These are phyloP conservation scores for Corythaeola cristata DNA, from an alignment of 2,113 vertebrate species.

Conservation along the genomic window DNA sequence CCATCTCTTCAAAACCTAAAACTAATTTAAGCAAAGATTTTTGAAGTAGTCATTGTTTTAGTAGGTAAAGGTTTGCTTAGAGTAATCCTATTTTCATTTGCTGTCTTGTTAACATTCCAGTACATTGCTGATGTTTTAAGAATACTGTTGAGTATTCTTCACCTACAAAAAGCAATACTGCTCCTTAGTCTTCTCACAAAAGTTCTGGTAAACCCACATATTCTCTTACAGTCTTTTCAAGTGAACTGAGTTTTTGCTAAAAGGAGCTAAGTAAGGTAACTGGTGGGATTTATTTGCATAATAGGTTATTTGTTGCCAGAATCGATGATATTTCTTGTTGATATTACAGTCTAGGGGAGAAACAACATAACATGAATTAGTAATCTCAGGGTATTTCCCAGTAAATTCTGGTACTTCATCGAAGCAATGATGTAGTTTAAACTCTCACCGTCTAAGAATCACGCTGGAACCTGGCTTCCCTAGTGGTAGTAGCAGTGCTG, in stretches of 20 bases:
- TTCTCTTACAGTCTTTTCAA: background rate
- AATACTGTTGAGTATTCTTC: background rate
- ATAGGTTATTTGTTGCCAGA: background rate
- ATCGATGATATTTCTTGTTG: background rate
- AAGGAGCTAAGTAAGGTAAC: background rate
- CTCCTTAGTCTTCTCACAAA: background rate
- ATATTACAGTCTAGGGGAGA: background rate
- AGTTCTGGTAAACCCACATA: background rate
- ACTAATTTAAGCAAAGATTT: background rate
- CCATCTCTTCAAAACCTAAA: background rate
- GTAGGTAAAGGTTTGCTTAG: background rate
- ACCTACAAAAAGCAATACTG: background rate
- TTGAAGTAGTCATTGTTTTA: background rate
- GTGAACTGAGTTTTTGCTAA: background rate
- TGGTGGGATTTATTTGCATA: background rate
- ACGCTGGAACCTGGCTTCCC: background rate
- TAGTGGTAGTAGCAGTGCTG: background rate
- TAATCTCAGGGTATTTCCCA: background rate
- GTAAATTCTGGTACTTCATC: conserved; percentile 13
- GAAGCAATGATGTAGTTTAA: background rate
- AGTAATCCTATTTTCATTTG: background rate
- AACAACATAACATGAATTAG: background rate
- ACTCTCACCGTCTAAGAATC: background rate
- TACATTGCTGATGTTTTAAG: background rate
- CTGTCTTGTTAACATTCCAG: background rate